Evolutionary conservation across 2,797 vertebrate genomes (phyloP), one percentile per base, ranked within the genome.

Genomic region (Spondyliosoma cantharus): DNA sequence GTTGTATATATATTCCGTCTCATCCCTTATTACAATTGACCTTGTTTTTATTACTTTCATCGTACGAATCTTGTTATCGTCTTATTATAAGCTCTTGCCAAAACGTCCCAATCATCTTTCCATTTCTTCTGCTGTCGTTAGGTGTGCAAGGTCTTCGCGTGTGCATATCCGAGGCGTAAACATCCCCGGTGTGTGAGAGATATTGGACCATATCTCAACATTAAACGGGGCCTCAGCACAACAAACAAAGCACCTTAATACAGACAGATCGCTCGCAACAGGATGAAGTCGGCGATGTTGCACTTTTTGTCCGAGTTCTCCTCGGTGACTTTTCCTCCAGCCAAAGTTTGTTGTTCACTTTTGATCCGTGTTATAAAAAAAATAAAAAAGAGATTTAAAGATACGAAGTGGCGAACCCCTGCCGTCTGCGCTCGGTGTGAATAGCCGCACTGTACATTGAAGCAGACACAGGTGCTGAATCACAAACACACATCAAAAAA

Each of bases 71-170:
- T 0, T n/a, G 54, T 74, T 76, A 69, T 46, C 12, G 59, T 53
- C 54, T 63, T 64, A 70, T 78, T 56, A 71, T 48, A 37, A 12
- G 62, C 71, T 29, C 42, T 46, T 17, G 11, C 22, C 56, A 61
- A 76, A 76, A 65, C 53, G 17, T 43, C 52, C 60, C 60, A 71
- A 46, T 81, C 62, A 76, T 77, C 58, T 71, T 54, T 25, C 20
- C 6, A 76, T 80, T 80, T 73, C 71, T 42, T 59, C 63, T 49
- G 64, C 52, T 22, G 62, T 27, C 20, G 24, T 12, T 19, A 59
- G 45, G 59, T 27, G 73, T 8, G n/a, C 15, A 7, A 42, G 25
- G 13, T 49, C n/a, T 25, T 27, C 17, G 32, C 49, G 61, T 62
- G 16, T 46, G 63, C 49, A 24, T 58, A n/a, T 71, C 24, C 50